phyloP scores from a whole-genome alignment of 2,113 vertebrate genomes.

The Hippoglossus stenolepis region DNA sequence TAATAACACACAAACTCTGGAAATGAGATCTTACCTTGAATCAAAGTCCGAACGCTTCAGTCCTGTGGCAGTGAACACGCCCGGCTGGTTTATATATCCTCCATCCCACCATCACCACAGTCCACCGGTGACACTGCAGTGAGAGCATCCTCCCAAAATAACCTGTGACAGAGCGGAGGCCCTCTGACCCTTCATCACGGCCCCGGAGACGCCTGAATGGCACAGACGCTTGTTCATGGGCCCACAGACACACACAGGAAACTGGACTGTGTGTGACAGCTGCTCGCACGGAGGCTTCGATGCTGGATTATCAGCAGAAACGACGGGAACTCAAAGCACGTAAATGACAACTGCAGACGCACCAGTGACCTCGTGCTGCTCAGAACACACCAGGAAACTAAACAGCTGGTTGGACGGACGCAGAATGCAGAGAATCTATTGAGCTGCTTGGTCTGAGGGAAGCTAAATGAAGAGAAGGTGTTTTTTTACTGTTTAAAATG shows the following conservation, averaged over 20 bases:
- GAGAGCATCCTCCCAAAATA: constrained; percentile 79
- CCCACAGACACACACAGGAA: neutral
- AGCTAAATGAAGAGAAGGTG: neutral
- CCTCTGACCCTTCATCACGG: constrained; percentile 53
- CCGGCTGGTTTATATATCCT: constrained; percentile 70
- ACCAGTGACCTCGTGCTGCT: neutral
- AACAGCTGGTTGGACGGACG: neutral
- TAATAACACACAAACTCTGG: too few species aligned
- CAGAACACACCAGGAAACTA: neutral
- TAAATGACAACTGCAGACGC: neutral
- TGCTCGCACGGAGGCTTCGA: neutral
- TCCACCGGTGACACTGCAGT: constrained; percentile 52
- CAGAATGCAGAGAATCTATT: too few species aligned
- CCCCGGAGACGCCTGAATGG: constrained; percentile 42
- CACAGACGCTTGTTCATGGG: neutral
- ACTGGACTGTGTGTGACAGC: constrained; percentile 26
- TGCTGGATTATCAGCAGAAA: constrained; percentile 27
- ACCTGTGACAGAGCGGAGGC: constrained; percentile 64
- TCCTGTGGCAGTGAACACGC: neutral
- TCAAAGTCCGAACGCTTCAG: neutral
- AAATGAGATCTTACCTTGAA: constrained; percentile 50
- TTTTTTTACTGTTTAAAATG: neutral
- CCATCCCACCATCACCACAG: constrained; percentile 49
- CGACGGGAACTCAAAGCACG: constrained; percentile 3
- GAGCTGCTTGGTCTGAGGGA: too few species aligned